A percentile compares a stretch with the other conserved stretches of the same genome.
Evolutionary conservation across 1,140 invertebrate species (phyloP).

Genomic region (Chelonus insularis): DNA sequence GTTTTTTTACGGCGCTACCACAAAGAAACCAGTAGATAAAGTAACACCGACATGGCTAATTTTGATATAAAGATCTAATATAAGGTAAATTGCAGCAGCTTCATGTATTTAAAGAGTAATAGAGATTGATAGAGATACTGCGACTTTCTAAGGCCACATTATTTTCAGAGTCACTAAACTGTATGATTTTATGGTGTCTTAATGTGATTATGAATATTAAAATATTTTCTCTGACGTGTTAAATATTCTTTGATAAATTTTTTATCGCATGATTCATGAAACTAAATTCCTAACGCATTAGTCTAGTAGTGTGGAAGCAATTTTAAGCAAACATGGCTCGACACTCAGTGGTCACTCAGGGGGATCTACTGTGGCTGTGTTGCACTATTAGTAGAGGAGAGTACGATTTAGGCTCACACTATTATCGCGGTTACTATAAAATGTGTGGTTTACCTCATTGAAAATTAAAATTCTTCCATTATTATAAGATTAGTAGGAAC

Average conservation of each 20-base stretch:
- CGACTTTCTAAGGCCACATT: too few species aligned
- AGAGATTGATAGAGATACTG: too few species aligned
- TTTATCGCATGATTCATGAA: too few species aligned
- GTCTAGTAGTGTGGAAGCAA: conserved; percentile 13
- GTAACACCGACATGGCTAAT: conserved; percentile 11
- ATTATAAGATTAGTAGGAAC: too few species aligned
- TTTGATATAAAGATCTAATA: conserved; percentile 32
- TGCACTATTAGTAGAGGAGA: neutral
- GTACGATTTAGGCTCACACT: neutral
- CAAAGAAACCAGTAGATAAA: neutral
- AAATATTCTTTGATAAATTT: conserved; percentile 18
- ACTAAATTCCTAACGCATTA: too few species aligned
- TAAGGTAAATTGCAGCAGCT: too few species aligned
- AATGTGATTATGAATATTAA: too few species aligned
- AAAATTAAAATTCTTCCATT: too few species aligned
- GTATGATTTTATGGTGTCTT: too few species aligned
- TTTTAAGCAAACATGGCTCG: conserved; percentile 27
- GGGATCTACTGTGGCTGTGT: neutral
- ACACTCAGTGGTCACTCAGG: conserved; percentile 27
- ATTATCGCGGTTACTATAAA: neutral
- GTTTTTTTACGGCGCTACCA: conserved; percentile 23
- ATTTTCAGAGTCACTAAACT: too few species aligned
- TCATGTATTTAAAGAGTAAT: too few species aligned
- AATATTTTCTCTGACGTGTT: too few species aligned
- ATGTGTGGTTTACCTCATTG: neutral